phyloP scores from a whole-genome alignment of 2,888 invertebrate genomes.

The Scaptomyza tumidula region DNA sequence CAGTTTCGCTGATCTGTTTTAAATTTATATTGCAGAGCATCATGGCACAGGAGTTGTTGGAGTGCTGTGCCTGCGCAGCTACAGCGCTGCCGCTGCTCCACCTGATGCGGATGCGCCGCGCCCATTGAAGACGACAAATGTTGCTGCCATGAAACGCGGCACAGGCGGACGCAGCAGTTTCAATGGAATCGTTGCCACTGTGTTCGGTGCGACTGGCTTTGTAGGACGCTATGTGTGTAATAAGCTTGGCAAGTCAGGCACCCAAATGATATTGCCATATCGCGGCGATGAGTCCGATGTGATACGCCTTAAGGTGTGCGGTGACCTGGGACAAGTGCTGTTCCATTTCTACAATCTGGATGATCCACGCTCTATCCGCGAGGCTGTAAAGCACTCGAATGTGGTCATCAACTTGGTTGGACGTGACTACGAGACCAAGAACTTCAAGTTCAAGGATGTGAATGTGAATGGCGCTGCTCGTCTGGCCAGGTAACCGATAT shows the following conservation, averaged over 20 bases:
- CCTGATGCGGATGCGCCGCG: constrained; percentile 80
- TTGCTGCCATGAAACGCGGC: constrained; percentile 90
- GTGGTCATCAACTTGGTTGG: constrained; percentile 98
- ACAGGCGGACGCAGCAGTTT: constrained; percentile 98
- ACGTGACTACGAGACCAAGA: constrained; percentile 95
- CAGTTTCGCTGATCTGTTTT: constrained; percentile 30
- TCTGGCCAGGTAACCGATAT: constrained; percentile 89
- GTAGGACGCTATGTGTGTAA: constrained; percentile 95
- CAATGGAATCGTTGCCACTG: constrained; percentile 98
- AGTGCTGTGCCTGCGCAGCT: constrained; percentile 78
- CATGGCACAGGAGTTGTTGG: constrained; percentile 80
- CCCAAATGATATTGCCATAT: constrained; percentile 96
- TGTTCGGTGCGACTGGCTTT: constrained; percentile 96
- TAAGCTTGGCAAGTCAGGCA: constrained; percentile 93
- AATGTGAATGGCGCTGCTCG: constrained; percentile 93
- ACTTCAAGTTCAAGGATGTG: constrained; percentile 94
- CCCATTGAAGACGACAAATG: constrained; percentile 86
- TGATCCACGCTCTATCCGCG: constrained; percentile 94
- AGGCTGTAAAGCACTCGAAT: constrained; percentile 96
- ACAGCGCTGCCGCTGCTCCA: constrained; percentile 51
- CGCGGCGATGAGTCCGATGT: constrained; percentile 93
- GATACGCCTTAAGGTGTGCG: constrained; percentile 91
- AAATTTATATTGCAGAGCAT: constrained; percentile 65
- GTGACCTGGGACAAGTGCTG: constrained; percentile 97
- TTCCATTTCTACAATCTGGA: constrained; percentile 93